Conservation (phyloP, 2,888 invertebrate species). For the Leptopilina syphax region DNA sequence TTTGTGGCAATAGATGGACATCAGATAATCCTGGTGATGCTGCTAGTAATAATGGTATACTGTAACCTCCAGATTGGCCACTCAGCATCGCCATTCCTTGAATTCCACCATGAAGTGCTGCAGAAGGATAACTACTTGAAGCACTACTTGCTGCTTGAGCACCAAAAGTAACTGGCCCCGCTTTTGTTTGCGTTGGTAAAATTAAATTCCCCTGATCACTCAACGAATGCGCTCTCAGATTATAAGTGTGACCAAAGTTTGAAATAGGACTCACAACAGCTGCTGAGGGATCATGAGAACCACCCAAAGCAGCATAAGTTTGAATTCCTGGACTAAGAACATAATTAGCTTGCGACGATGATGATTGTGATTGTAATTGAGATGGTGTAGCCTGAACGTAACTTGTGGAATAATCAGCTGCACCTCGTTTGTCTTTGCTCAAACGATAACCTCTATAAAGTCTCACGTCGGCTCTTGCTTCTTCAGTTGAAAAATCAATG, state of each 20-base stretch:
- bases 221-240: slow-evolving; percentile 50
- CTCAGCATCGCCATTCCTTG: slow-evolving; percentile 67
- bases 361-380: slow-evolving; percentile 46
- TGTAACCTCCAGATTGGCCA: slow-evolving; percentile 57
- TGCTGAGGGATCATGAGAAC: slow-evolving; percentile 16
- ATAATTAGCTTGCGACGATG: slow-evolving; percentile 54
- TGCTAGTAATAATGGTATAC: slow-evolving; percentile 61
- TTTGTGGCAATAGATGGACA: slow-evolving; percentile 55
- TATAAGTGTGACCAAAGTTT: slow-evolving; percentile 55
- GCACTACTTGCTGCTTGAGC: slow-evolving; percentile 48
- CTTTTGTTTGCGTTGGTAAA: slow-evolving; percentile 61
- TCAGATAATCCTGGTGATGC: slow-evolving; percentile 53
- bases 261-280: slow-evolving; percentile 6
- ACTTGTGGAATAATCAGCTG: slow-evolving; percentile 62
- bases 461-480: slow-evolving; percentile 57
- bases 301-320: slow-evolving; percentile 15
- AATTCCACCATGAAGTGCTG: slow-evolving; percentile 61
- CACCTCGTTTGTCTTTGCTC: slow-evolving; percentile 71
- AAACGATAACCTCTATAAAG: slow-evolving; percentile 56
- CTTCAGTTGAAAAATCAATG: slow-evolving; percentile 62
- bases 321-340: slow-evolving; percentile 54
- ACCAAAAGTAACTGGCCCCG: slow-evolving; percentile 72
- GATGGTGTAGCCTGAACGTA: slow-evolving; percentile 60
- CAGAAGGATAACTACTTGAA: slow-evolving; percentile 46
- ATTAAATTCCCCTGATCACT: slow-evolving; percentile 58